These are phyloP conservation scores for Triplophysa yarkandensis DNA, from an alignment of 2,797 vertebrate genomes.

Conservation along the genomic window DNA sequence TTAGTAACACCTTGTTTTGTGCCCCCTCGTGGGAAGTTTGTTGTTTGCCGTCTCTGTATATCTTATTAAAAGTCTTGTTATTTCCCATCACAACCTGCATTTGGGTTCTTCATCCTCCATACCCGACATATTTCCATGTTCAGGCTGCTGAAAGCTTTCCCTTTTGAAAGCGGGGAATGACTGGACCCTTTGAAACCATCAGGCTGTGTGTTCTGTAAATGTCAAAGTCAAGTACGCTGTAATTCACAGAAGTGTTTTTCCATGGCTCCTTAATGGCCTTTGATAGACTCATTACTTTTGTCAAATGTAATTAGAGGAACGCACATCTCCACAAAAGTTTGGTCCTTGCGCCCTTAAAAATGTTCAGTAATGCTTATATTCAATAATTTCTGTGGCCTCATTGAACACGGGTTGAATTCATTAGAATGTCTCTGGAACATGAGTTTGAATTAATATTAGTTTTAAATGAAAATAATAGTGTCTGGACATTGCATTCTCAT, in stretches of 20 bases:
- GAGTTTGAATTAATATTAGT: neutral
- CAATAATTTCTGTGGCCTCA: neutral
- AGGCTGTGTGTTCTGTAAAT: constrained; percentile 42
- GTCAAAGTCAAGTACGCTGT: constrained; percentile 34
- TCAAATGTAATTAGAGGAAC: constrained; percentile 64
- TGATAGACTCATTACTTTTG: constrained; percentile 61
- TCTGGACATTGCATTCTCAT: constrained; percentile 8
- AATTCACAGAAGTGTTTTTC: constrained; percentile 32
- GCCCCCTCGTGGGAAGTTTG: no score
- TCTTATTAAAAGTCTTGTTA: no score
- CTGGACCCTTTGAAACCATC: constrained; percentile 4
- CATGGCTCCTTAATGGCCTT: constrained; percentile 59
- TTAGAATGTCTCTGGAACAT: constrained; percentile 11
- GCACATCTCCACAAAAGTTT: constrained; percentile 10
- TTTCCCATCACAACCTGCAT: no score
- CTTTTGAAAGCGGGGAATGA: constrained; percentile 4
- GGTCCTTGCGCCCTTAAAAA: constrained; percentile 6
- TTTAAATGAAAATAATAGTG: neutral
- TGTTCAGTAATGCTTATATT: constrained; percentile 24
- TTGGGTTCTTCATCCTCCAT: no score
- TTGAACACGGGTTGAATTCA: neutral
- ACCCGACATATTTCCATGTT: no score
- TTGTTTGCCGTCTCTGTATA: no score
- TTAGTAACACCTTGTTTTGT: no score
- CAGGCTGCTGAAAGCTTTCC: neutral